A percentile compares a stretch with the other conserved stretches of the same genome.
These are phyloP conservation scores for Pseudois nayaur DNA, from an alignment of 2,113 vertebrate species.

Conservation along the genomic window DNA sequence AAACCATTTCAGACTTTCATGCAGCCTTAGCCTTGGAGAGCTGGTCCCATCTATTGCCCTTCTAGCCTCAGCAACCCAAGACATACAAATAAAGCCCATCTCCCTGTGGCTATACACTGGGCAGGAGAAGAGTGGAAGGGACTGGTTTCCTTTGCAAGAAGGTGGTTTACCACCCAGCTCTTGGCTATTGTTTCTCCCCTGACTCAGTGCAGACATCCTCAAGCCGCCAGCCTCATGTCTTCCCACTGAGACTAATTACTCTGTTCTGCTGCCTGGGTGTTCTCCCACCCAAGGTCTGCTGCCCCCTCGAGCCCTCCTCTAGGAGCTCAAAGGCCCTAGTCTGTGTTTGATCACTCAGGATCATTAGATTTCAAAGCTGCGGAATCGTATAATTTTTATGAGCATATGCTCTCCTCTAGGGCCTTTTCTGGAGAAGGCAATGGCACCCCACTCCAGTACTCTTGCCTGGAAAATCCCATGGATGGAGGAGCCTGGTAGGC, in stretches of 20 bases:
- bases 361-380: conserved; percentile 57
- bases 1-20: neutral
- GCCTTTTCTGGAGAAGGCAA: neutral
- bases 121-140: neutral
- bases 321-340: neutral
- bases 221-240: neutral
- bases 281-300: neutral
- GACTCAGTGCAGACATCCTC: conserved; percentile 19
- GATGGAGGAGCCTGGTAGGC: too few relatives aligned
- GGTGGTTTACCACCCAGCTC: conserved; percentile 16
- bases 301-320: neutral
- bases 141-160: neutral
- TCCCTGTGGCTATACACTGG: neutral
- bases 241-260: conserved; percentile 50
- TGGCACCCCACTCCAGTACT: too few relatives aligned
- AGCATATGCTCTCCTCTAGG: conserved; percentile 17
- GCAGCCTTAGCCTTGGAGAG: neutral
- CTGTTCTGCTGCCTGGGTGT: neutral
- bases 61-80: neutral
- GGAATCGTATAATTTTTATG: conserved; percentile 55
- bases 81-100: neutral
- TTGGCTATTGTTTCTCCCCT: neutral
- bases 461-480: too few relatives aligned
- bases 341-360: conserved; percentile 48
- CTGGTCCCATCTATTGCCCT: neutral